Evolutionary conservation across 2,797 vertebrate genomes (phyloP).

Genomic region (Loris lydekkerianus): DNA sequence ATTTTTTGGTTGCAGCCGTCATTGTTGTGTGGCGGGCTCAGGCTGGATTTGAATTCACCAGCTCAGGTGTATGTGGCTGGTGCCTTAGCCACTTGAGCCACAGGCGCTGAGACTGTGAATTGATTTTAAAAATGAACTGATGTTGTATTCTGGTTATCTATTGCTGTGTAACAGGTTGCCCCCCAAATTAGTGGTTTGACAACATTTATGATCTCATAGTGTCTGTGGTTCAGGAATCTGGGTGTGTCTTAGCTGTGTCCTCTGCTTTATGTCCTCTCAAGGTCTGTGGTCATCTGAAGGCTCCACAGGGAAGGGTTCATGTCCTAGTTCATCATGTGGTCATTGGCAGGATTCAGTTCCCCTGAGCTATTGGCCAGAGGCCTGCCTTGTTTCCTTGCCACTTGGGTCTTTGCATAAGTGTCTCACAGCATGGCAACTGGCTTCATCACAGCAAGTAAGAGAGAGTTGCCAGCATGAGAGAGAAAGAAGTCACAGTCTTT

Average conservation of each 20-base stretch:
- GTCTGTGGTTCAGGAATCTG: not conserved
- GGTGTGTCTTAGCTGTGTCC: not conserved
- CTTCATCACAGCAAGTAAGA: not conserved
- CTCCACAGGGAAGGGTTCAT: not conserved
- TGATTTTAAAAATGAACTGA: not conserved
- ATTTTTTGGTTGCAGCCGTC: too few relatives aligned
- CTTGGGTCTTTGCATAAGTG: not conserved
- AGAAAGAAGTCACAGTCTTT: not conserved
- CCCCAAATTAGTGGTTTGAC: not conserved
- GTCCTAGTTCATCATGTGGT: not conserved
- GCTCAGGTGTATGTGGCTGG: too few relatives aligned
- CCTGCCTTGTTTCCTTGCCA: slow-evolving; percentile 16
- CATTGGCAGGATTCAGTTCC: slow-evolving; percentile 40
- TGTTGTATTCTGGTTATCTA: not conserved
- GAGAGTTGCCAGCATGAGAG: not conserved
- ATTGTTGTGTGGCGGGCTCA: too few relatives aligned
- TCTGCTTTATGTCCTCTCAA: not conserved
- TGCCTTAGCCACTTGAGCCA: too few relatives aligned
- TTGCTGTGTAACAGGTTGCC: not conserved
- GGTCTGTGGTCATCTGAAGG: not conserved
- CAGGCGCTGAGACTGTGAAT: not conserved
- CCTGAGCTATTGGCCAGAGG: slow-evolving; percentile 44
- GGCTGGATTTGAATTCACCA: too few relatives aligned
- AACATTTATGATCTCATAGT: not conserved
- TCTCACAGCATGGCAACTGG: slow-evolving; percentile 27